Percentiles rank a stretch among this genome's conserved stretches.
These are phyloP conservation scores for Ctenochaetus hawaiiensis DNA, from an alignment of 2,797 vertebrate genomes.

Conservation along the genomic window DNA sequence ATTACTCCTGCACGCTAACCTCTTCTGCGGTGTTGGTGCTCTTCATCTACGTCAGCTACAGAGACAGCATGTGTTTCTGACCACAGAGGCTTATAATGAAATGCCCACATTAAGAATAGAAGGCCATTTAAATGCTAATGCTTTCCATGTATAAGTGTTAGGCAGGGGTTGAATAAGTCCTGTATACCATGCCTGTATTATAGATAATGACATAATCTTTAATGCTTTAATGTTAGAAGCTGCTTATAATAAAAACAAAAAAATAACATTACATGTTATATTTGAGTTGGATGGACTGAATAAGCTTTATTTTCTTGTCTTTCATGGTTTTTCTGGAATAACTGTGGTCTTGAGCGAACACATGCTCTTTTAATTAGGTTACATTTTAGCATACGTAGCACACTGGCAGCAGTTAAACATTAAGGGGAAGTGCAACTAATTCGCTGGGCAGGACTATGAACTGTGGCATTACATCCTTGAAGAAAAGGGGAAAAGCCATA, in stretches of 20 bases:
- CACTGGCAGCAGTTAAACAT: constrained; percentile 68
- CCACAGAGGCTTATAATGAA: constrained; percentile 73
- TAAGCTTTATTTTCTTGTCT: constrained; percentile 42
- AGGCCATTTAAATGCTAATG: constrained; percentile 81
- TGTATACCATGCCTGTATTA: constrained; percentile 50
- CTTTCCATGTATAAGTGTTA: constrained; percentile 58
- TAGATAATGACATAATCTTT: constrained; percentile 46
- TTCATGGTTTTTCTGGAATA: constrained; percentile 40
- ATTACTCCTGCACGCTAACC: constrained; percentile 27
- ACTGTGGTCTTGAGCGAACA: constrained; percentile 39
- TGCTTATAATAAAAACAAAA: constrained; percentile 35
- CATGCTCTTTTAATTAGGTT: constrained; percentile 64
- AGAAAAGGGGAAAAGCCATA: constrained; percentile 82
- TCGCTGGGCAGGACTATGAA: constrained; percentile 78
- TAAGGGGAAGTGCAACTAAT: constrained; percentile 79
- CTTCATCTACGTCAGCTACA: constrained; percentile 60
- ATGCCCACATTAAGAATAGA: constrained; percentile 68
- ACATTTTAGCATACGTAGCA: constrained; percentile 61
- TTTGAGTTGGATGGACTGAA: constrained; percentile 43
- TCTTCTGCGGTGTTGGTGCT: constrained; percentile 29
- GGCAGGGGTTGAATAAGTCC: constrained; percentile 48
- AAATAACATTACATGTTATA: constrained; percentile 26
- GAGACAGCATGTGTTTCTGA: constrained; percentile 76
- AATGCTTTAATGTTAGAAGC: constrained; percentile 28
- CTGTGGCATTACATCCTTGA: constrained; percentile 82